Evolutionary conservation across 2,888 invertebrate species (phyloP), one percentile per base, ranked within the genome.

Genomic region (Spilarctia lutea): DNA sequence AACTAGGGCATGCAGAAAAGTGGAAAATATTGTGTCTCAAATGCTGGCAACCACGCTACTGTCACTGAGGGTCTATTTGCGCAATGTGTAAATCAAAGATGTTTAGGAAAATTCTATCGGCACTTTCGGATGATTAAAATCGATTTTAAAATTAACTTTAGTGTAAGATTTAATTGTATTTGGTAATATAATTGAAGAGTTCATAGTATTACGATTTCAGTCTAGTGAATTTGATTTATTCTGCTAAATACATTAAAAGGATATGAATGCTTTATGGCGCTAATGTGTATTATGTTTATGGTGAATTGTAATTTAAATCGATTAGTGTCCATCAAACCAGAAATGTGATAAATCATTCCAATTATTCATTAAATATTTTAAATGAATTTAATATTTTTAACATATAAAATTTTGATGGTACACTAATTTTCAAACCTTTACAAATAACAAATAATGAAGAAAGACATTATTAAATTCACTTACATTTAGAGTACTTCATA

Each of bases 21-120:
- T 66, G 52, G 52, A 65, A 68, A 72, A 60, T 60, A 63, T 68
- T 68, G 35, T 52, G 2, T n/a, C 24, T 72, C 52, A 66, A 35
- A 30, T 65, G 52, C 65, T 72, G 65, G 18, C 35, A 70, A 60
- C 56, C 60, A 60, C 18, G 27, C 27, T 13, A 35, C 27, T 60
- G 60, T 39, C 39, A 24, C 39, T 18, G 18, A 60, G 20, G 39
- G 60, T 42, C 60, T 30, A n/a, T 42, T 42, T 42, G 39, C n/a
- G 39, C 35, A n/a, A 70, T 18, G 70, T 42, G 11, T 63, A 27
- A 42, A 27, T 0, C 11, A 63, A 63, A 63, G 18, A 60, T 63
- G n/a, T 33, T 11, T 11, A 30, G 18, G 8, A 11, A 52, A 13
- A 69, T 56, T 16, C n/a, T 20, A 52, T 68, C 24, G 48, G 10